Conservation (phyloP, 2,797 vertebrate species). For the Psittacula derbiana region DNA sequence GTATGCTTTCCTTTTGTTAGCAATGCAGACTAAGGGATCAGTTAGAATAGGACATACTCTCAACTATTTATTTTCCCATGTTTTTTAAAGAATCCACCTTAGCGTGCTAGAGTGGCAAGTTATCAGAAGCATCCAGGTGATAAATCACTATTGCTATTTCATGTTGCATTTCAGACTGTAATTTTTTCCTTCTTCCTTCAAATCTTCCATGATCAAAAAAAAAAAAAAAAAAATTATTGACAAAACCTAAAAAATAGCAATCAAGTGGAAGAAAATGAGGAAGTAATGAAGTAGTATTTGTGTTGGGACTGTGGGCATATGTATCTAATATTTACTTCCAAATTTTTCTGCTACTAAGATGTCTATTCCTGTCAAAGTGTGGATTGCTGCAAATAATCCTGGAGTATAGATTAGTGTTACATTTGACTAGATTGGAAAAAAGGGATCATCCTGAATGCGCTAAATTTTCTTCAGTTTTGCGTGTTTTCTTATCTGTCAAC, state of each 20-base stretch:
- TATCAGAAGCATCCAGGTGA: not conserved
- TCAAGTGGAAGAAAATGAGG: not conserved
- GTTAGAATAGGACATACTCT: not conserved
- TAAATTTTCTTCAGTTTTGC: not conserved
- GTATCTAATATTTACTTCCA: not conserved
- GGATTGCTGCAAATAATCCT: not conserved
- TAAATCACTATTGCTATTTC: not conserved
- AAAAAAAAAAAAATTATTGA: not conserved
- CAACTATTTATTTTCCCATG: not conserved
- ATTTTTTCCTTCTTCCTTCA: not conserved
- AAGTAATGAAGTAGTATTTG: not conserved
- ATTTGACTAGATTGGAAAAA: not conserved
- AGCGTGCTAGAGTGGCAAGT: not conserved
- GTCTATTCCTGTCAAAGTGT: not conserved
- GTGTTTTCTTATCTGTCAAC: not conserved
- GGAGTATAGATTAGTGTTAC: not conserved
- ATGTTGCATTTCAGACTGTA: not conserved
- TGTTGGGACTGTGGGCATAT: not conserved
- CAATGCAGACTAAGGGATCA: not conserved
- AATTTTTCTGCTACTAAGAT: not conserved
- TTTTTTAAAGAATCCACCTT: not conserved
- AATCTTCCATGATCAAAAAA: not conserved
- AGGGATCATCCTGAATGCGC: not conserved
- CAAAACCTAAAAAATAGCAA: not conserved
- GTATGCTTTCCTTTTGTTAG: not conserved